A percentile compares a stretch with the other conserved stretches of the same genome.
Conservation (phyloP, 2,888 invertebrate genomes). For the Drosophila picticornis region DNA sequence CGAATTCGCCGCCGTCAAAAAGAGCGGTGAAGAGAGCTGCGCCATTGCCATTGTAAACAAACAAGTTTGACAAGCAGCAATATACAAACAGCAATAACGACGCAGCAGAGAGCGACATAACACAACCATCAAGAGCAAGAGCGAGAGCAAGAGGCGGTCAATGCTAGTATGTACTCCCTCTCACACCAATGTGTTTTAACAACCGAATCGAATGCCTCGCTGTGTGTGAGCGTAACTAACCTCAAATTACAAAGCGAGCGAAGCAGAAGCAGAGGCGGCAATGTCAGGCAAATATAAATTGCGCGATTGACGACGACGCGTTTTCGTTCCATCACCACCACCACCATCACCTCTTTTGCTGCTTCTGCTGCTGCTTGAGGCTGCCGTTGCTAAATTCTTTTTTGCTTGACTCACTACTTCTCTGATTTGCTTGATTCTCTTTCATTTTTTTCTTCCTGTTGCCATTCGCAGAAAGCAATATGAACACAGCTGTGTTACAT, state of each 20-base stretch:
- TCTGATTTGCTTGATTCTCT: conserved; percentile 31
- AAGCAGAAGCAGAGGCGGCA: conserved; percentile 20
- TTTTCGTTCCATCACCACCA: conserved; percentile 14
- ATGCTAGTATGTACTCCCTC: conserved; percentile 34
- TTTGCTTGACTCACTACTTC: conserved; percentile 24
- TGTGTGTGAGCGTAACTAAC: conserved; percentile 48
- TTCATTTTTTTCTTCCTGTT: conserved; percentile 40
- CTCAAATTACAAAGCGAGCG: conserved; percentile 55
- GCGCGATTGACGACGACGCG: conserved; percentile 40
- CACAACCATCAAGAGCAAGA: conserved; percentile 12
- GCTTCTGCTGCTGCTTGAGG: not conserved
- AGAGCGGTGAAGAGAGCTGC: conserved; percentile 50
- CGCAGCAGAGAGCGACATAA: conserved; percentile 33
- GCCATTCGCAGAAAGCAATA: conserved; percentile 19
- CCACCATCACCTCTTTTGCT: conserved; percentile 21
- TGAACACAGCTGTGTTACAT: conserved; percentile 7
- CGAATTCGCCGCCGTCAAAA: conserved; percentile 58
- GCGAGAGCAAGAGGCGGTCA: conserved; percentile 13
- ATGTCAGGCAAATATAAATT: conserved; percentile 37
- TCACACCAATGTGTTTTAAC: conserved; percentile 8
- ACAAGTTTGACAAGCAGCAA: conserved; percentile 64
- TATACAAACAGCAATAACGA: conserved; percentile 24
- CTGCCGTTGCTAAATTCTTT: conserved; percentile 35
- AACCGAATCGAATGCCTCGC: not conserved
- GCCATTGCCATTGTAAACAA: conserved; percentile 55